Percentiles rank a stretch among this genome's conserved stretches.
phyloP scores from a whole-genome alignment of 2,888 invertebrate genomes.

The Mimumesa dahlbomi region DNA sequence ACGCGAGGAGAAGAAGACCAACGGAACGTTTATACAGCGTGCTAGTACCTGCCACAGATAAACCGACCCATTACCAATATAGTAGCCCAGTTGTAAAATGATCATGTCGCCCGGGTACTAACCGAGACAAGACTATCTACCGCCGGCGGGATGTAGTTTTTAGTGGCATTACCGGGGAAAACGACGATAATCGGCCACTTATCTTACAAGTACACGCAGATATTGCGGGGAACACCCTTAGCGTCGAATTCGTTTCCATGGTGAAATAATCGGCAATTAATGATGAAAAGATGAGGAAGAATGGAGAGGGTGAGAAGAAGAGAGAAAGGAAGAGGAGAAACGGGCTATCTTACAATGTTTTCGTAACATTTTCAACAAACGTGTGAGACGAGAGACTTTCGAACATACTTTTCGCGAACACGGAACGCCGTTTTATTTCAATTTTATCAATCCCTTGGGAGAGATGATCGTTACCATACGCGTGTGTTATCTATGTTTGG shows the following conservation, averaged over 20 bases:
- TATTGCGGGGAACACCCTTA: slow-evolving; percentile 37
- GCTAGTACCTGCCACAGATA: slow-evolving; percentile 46
- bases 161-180: slow-evolving; percentile 34
- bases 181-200: slow-evolving; percentile 55
- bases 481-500: neutral
- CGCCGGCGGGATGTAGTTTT: slow-evolving; percentile 48
- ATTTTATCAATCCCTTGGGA: slow-evolving; percentile 16
- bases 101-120: slow-evolving; percentile 53
- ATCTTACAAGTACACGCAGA: slow-evolving; percentile 39
- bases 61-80: slow-evolving; percentile 53
- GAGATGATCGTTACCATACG: slow-evolving; percentile 16
- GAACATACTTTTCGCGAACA: neutral
- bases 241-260: slow-evolving; percentile 18
- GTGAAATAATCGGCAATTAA: slow-evolving; percentile 21
- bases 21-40: slow-evolving; percentile 30
- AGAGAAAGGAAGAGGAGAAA: too few relatives aligned
- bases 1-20: too few relatives aligned
- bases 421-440: slow-evolving; percentile 18
- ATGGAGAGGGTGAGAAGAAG: too few relatives aligned
- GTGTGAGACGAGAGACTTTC: neutral
- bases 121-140: slow-evolving; percentile 57
- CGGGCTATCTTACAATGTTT: slow-evolving; percentile 6
- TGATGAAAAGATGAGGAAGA: too few relatives aligned
- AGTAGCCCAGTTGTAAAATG: slow-evolving; percentile 58
- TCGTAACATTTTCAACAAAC: neutral